A percentile compares a stretch with the other conserved stretches of the same genome.
These are phyloP conservation scores for Patella caerulea DNA, from an alignment of 2,888 invertebrate species.

Conservation along the genomic window DNA sequence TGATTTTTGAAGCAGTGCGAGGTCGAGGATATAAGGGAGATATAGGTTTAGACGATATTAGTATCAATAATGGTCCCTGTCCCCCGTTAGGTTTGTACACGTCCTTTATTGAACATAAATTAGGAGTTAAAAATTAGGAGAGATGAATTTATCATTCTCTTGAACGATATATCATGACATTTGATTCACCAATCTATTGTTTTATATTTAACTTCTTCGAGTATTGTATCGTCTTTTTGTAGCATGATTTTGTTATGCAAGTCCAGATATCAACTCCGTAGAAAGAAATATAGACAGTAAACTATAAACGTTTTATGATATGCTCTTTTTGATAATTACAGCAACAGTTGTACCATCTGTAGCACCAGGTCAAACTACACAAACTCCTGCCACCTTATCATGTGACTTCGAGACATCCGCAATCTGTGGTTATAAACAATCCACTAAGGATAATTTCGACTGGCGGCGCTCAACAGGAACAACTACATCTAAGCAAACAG, in stretches of 20 bases:
- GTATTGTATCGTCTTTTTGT: too few relatives aligned
- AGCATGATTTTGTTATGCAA: too few relatives aligned
- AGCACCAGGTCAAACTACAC: constrained; percentile 19
- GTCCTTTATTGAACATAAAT: too few relatives aligned
- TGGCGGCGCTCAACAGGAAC: constrained; percentile 49
- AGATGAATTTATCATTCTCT: too few relatives aligned
- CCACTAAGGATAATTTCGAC: constrained; percentile 51
- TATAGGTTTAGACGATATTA: constrained; percentile 58
- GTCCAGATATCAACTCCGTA: too few relatives aligned
- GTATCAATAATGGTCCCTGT: constrained; percentile 37
- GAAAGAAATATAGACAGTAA: too few relatives aligned
- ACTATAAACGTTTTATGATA: too few relatives aligned
- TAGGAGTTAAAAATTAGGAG: too few relatives aligned
- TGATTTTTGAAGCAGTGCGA: constrained; percentile 48
- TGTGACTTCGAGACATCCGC: constrained; percentile 58
- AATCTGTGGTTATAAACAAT: constrained; percentile 60
- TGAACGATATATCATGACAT: too few relatives aligned
- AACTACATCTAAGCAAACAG: constrained; percentile 43
- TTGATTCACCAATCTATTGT: neutral
- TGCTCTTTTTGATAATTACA: neutral
- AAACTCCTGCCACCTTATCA: constrained; percentile 15
- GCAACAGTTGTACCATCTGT: constrained; percentile 19
- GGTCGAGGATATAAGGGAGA: constrained; percentile 46
- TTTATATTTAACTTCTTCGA: neutral
- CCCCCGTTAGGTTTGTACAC: constrained; percentile 34